A percentile compares a stretch with the other conserved stretches of the same genome.
Conservation (phyloP, 2,888 invertebrate species). For the Ametastegia equiseti region DNA sequence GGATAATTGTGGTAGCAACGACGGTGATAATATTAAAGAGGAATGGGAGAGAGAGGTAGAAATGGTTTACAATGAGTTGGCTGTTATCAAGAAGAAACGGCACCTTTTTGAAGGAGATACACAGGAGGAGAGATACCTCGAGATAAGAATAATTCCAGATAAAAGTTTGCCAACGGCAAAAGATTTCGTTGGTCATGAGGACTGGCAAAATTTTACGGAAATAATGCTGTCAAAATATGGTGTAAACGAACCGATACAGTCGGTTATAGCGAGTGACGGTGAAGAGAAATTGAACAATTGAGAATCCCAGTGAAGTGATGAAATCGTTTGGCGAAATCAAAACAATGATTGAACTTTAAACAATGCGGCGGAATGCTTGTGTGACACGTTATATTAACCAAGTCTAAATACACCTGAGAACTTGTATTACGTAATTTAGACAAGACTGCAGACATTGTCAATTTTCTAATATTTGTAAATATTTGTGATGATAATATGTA, state of each 20-base stretch:
- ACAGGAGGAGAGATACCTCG: not conserved
- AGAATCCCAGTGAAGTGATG: not conserved
- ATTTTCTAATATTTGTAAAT: slow-evolving; percentile 30
- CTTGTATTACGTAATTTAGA: slow-evolving; percentile 14
- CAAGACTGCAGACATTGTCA: not conserved
- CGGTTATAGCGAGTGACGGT: not conserved
- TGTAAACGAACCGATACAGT: not conserved
- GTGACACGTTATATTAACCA: not conserved
- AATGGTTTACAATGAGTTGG: slow-evolving; percentile 34
- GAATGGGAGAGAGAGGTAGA: slow-evolving; percentile 49
- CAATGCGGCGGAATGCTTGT: not conserved
- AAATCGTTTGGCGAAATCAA: slow-evolving; percentile 26
- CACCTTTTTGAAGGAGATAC: not conserved
- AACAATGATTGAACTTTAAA: slow-evolving; percentile 16
- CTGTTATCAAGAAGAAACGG: slow-evolving; percentile 38
- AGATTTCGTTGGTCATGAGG: not conserved
- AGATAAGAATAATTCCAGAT: slow-evolving; percentile 36
- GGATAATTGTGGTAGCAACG: slow-evolving; percentile 43
- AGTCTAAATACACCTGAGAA: not conserved
- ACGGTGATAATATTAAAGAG: slow-evolving; percentile 45
- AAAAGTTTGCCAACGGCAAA: not conserved
- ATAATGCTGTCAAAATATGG: not conserved
- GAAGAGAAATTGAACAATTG: not conserved
- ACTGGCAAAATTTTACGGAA: slow-evolving; percentile 42
- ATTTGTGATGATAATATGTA: no score